Evolutionary conservation across 2,113 vertebrate species (phyloP).

Genomic region (Dolichallabes microphthalmus): DNA sequence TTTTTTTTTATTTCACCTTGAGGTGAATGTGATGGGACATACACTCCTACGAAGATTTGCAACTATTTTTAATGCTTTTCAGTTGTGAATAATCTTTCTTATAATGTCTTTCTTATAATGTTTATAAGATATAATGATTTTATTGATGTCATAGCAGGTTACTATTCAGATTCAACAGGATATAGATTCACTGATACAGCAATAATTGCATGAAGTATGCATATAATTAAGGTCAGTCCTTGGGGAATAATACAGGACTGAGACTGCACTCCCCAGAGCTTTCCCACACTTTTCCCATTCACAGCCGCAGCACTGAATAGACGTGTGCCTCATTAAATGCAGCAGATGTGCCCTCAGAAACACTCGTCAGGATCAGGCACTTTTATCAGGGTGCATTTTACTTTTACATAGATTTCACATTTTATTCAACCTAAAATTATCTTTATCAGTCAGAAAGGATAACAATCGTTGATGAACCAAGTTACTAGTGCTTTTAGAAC

Average conservation of each 20-base stretch:
- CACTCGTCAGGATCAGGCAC: background rate
- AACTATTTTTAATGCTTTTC: too few relatives aligned
- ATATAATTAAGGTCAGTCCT: background rate
- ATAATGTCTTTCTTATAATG: background rate
- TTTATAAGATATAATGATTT: background rate
- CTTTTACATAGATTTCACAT: background rate
- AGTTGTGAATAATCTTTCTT: too few relatives aligned
- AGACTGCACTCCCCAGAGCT: constrained; percentile 35
- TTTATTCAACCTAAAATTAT: background rate
- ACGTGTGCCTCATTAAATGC: constrained; percentile 36
- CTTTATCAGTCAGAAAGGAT: background rate
- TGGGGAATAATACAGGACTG: constrained; percentile 13
- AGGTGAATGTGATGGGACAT: too few relatives aligned
- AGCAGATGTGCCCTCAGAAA: constrained; percentile 1
- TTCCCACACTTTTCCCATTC: constrained; percentile 42
- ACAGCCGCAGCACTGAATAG: constrained; percentile 7
- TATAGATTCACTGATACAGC: constrained; percentile 17
- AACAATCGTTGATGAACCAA: background rate
- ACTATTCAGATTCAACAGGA: background rate
- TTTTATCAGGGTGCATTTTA: background rate
- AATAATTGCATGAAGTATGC: constrained; percentile 22
- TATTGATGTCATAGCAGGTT: background rate
- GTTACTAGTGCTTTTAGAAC: background rate
- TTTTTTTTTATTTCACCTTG: too few relatives aligned
- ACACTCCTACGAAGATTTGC: too few relatives aligned